Base-by-base conservation (phyloP, 2,888 invertebrate genomes). In the Microctonus brassicae region DNA sequence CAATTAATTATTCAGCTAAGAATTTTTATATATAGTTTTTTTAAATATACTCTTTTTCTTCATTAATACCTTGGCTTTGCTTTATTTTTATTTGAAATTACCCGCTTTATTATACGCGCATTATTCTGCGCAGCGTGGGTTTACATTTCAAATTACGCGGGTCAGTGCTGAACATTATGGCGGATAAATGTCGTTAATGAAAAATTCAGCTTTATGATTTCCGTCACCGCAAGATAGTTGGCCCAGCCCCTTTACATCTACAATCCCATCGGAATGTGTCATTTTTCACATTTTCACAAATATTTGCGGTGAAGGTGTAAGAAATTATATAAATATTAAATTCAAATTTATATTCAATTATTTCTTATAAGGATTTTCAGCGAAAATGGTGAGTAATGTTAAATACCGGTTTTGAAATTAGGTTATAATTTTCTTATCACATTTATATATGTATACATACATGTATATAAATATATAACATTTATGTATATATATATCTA, bases 231-330 rank as follows among this genome's bases (percentile, higher is more conserved):
- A 26, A 47, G 22, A 47, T n/a, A n/a, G n/a, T n/a, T 62, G 72
- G 70, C 75, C 76, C 74, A 73, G 70, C 76, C 77, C 77, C 69
- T 75, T 74, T 77, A 61, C 74, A 73, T 65, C 52, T 22, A 62
- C 70, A 76, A 64, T 62, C 55, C 66, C 64, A 76, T 72, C 75
- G 79, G 80, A 78, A 81, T 81, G 79, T 81, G 81, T 81, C 79
- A 79, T 77, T 78, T 75, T 78, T 81, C 78, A 74, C 77, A 76
- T 77, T 78, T 74, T 66, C 69, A 60, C 73, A 61, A 71, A 64
- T 61, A 74, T 67, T 71, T 67, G 36, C 58, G 53, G 53, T 58
- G 42, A 58, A 69, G 22, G 10, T 36, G 36, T 57, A 3, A 29
- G 36, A 24, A 33, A 29, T 26, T 29, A 17, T 22, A 17, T 53